These are phyloP conservation scores for Trematocara marginatum DNA, from an alignment of 2,113 vertebrate species.

Conservation along the genomic window DNA sequence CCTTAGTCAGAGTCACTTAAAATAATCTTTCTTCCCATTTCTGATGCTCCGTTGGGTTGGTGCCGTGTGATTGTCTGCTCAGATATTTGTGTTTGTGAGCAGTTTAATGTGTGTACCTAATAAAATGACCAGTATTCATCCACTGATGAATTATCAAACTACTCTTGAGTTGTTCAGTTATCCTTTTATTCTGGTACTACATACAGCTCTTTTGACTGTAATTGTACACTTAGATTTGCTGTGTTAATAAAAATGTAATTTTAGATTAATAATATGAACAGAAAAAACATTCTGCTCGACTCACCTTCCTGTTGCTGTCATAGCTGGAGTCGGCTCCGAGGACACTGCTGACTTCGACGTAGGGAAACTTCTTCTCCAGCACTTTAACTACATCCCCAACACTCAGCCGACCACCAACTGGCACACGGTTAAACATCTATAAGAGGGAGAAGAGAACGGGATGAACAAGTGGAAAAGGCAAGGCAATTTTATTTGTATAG, in stretches of 20 bases:
- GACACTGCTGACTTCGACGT: slow-evolving; percentile 86
- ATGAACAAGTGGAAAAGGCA: not conserved
- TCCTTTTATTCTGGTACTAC: not conserved
- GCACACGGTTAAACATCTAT: slow-evolving; percentile 87
- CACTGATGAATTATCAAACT: not conserved
- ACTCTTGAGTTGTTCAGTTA: not conserved
- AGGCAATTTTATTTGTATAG: not conserved
- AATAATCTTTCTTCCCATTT: not conserved
- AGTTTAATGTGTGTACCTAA: not conserved
- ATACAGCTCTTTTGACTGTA: not conserved
- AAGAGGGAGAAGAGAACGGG: not conserved
- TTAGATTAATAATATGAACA: not conserved
- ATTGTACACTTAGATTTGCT: not conserved
- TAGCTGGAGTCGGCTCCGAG: slow-evolving; percentile 88
- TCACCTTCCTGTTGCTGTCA: slow-evolving; percentile 92
- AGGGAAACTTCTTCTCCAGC: slow-evolving; percentile 89
- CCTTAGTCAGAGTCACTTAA: not conserved
- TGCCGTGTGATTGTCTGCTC: not conserved
- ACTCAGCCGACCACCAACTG: slow-evolving; percentile 78
- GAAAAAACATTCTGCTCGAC: not conserved
- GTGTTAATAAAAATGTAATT: not conserved
- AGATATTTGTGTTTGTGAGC: not conserved
- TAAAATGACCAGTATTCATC: not conserved
- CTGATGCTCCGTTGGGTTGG: not conserved
- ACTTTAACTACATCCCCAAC: slow-evolving; percentile 87